Evolutionary conservation across 2,113 vertebrate species (phyloP).

Genomic region (Pituophis catenifer): DNA sequence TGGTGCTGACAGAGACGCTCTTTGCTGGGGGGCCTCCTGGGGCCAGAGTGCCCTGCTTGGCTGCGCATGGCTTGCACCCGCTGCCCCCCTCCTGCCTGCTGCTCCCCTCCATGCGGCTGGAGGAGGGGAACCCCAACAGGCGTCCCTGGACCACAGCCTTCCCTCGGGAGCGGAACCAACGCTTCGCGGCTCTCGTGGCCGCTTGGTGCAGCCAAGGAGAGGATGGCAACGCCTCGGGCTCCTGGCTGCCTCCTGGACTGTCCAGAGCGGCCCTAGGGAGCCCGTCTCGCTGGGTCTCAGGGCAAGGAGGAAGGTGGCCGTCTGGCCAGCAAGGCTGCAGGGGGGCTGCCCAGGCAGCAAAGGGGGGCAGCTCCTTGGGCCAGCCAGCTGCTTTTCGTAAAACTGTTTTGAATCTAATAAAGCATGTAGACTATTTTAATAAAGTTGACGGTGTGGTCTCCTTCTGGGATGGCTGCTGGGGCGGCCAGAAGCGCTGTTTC

Average conservation of each 20-base stretch:
- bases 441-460: fast-evolving
- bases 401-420: constrained; percentile 74
- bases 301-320: background rate
- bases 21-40: background rate
- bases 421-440: constrained; percentile 72
- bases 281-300: background rate
- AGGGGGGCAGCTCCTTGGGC: background rate
- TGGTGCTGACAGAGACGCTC: background rate
- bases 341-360: background rate
- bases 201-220: background rate
- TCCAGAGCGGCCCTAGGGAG: background rate
- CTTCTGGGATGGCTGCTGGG: background rate
- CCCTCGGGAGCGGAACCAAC: background rate
- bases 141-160: background rate
- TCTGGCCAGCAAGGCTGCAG: background rate
- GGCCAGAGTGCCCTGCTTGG: constrained; percentile 3
- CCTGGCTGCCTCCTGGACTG: background rate
- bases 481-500: background rate
- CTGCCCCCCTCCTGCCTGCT: background rate
- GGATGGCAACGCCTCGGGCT: background rate
- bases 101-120: background rate
- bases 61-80: constrained; percentile 30
- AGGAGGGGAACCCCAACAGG: background rate
- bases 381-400: constrained; percentile 59
- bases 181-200: background rate